Evolutionary conservation across 2,113 vertebrate species (phyloP).

Genomic region (Syngnathus typhle): DNA sequence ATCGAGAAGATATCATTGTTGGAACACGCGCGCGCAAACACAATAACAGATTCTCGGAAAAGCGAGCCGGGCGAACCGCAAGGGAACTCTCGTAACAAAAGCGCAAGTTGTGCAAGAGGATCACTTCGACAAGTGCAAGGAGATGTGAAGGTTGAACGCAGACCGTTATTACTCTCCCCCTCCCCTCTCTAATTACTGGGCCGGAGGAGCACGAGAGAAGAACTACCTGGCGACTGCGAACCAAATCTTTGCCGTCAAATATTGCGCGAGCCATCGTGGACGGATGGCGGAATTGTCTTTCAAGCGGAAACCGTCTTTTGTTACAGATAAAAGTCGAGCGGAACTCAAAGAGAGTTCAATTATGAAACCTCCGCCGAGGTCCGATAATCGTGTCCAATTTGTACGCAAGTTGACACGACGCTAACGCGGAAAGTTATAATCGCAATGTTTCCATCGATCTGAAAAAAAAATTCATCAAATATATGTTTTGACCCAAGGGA

Average conservation of each 20-base stretch:
- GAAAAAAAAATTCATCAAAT: not conserved
- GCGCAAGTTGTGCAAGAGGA: conserved; percentile 14
- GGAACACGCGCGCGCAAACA: not conserved
- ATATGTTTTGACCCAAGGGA: conserved; percentile 15
- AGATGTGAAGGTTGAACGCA: conserved; percentile 53
- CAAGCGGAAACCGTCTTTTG: conserved; percentile 27
- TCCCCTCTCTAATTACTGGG: conserved; percentile 56
- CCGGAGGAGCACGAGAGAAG: conserved; percentile 35
- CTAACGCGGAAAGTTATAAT: no score
- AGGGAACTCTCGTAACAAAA: conserved; percentile 14
- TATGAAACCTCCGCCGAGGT: not conserved
- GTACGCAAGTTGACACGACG: no score
- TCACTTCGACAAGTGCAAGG: conserved; percentile 41
- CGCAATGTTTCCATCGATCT: no score
- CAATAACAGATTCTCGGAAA: not conserved
- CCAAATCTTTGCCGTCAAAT: conserved; percentile 49
- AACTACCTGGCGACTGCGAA: conserved; percentile 50
- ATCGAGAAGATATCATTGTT: not conserved
- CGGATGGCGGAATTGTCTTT: conserved; percentile 12
- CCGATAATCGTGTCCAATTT: not conserved
- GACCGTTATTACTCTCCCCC: conserved; percentile 20
- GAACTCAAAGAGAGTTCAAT: conserved; percentile 1
- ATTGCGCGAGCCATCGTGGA: conserved; percentile 47
- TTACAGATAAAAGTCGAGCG: conserved; percentile 20
- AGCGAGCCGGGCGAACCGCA: conserved; percentile 1